Conservation (phyloP, 2,797 vertebrate species). For the Hoplostethus atlanticus region DNA sequence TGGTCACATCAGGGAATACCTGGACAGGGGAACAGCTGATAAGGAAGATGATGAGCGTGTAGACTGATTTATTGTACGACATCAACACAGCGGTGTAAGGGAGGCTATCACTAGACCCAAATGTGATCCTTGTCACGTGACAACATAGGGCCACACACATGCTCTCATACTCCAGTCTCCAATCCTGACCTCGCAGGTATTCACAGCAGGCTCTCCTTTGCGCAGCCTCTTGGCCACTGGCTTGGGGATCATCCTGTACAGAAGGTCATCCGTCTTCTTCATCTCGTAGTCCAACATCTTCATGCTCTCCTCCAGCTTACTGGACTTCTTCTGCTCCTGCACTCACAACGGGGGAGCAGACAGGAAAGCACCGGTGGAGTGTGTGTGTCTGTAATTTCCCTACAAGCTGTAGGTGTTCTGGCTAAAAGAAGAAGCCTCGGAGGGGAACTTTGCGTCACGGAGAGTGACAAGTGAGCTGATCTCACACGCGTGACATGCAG, state of each 20-base stretch:
- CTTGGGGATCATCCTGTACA: slow-evolving; percentile 87
- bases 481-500: slow-evolving; percentile 39
- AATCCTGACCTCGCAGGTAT: slow-evolving; percentile 83
- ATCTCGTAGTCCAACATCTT: slow-evolving; percentile 88
- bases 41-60: neutral
- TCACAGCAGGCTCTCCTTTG: slow-evolving; percentile 84
- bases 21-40: slow-evolving; percentile 34
- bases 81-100: neutral
- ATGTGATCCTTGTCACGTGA: neutral
- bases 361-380: slow-evolving; percentile 15
- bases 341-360: slow-evolving; percentile 4
- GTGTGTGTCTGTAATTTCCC: neutral
- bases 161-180: neutral
- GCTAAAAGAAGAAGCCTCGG: slow-evolving; percentile 29
- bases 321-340: slow-evolving; percentile 86
- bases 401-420: slow-evolving; percentile 1
- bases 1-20: slow-evolving; percentile 86
- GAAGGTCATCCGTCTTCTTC: slow-evolving; percentile 86
- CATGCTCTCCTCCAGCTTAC: slow-evolving; percentile 86
- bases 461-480: slow-evolving; percentile 35
- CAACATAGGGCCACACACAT: neutral
- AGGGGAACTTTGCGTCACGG: slow-evolving; percentile 33
- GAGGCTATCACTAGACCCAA: neutral
- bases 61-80: neutral
- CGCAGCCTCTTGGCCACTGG: slow-evolving; percentile 84